Evolutionary conservation across 1,140 invertebrate genomes (phyloP).

Genomic region (Araneus ventricosus): DNA sequence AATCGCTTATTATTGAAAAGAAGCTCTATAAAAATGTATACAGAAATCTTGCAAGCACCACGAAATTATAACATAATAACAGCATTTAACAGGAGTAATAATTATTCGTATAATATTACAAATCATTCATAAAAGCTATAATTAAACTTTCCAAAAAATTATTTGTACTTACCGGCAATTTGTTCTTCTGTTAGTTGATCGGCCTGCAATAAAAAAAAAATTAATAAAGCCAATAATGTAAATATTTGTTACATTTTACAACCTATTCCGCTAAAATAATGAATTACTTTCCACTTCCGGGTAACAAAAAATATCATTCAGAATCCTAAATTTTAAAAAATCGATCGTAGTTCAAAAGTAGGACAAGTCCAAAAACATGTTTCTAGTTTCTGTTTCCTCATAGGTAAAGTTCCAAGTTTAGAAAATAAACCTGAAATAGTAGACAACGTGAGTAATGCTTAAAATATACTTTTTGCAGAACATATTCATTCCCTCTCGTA

Average conservation of each 20-base stretch:
- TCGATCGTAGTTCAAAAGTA: slow-evolving; percentile 1
- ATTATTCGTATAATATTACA: no score
- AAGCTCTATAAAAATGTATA: no score
- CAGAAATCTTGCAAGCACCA: no score
- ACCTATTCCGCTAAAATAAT: neutral
- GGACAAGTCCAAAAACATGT: neutral
- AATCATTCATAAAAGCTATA: no score
- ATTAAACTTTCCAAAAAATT: neutral
- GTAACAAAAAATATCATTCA: neutral
- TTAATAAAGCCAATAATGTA: no score
- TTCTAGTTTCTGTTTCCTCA: neutral
- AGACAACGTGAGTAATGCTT: neutral
- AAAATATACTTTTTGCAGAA: neutral
- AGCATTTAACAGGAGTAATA: no score
- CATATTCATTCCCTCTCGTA: neutral
- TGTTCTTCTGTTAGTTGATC: slow-evolving; percentile 99
- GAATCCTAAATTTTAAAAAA: slow-evolving; percentile 76
- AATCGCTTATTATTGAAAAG: no score
- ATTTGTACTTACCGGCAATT: slow-evolving; percentile 84
- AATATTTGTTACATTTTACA: no score
- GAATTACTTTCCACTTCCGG: neutral
- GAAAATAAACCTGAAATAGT: neutral
- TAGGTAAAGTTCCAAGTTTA: neutral
- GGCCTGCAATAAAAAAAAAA: slow-evolving; percentile 83
- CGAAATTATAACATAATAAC: no score